Evolutionary conservation across 2,113 vertebrate genomes (phyloP).

Genomic region (Dryoscopus gambensis): DNA sequence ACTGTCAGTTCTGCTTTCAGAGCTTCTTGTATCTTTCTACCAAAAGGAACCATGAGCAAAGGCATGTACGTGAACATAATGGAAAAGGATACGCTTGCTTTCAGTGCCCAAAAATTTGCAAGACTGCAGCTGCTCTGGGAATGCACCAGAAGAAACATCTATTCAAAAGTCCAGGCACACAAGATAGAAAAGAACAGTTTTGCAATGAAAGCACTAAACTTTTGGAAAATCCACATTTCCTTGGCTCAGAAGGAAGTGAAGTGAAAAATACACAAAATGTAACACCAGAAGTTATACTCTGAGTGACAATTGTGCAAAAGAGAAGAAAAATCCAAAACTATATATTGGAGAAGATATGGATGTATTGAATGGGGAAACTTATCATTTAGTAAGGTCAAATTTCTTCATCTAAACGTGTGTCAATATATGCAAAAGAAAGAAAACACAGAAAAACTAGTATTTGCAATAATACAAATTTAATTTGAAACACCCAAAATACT

Average conservation of each 20-base stretch:
- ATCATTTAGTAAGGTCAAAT: constrained; percentile 34
- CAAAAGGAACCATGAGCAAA: constrained; percentile 94
- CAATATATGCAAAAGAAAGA: constrained; percentile 46
- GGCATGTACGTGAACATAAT: constrained; percentile 79
- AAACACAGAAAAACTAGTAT: neutral
- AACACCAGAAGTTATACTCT: constrained; percentile 47
- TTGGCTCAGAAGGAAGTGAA: constrained; percentile 47
- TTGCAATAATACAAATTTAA: constrained; percentile 37
- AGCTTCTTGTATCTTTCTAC: constrained; percentile 95
- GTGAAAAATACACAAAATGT: constrained; percentile 38
- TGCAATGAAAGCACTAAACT: constrained; percentile 46
- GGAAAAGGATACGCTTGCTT: constrained; percentile 80
- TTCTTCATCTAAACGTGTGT: neutral
- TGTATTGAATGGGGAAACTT: neutral
- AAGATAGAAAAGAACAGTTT: constrained; percentile 51
- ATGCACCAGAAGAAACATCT: constrained; percentile 85
- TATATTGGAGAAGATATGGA: neutral
- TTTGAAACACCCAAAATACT: constrained; percentile 49
- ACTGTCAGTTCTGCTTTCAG: constrained; percentile 93
- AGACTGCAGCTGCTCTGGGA: constrained; percentile 80
- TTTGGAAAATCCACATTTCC: constrained; percentile 42
- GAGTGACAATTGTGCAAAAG: constrained; percentile 19
- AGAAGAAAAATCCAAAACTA: neutral
- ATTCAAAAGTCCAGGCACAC: constrained; percentile 71
- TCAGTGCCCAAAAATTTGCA: constrained; percentile 83